A percentile compares a stretch with the other conserved stretches of the same genome.
Conservation (phyloP, 2,888 invertebrate genomes). For the Cerceris ruficornis region DNA sequence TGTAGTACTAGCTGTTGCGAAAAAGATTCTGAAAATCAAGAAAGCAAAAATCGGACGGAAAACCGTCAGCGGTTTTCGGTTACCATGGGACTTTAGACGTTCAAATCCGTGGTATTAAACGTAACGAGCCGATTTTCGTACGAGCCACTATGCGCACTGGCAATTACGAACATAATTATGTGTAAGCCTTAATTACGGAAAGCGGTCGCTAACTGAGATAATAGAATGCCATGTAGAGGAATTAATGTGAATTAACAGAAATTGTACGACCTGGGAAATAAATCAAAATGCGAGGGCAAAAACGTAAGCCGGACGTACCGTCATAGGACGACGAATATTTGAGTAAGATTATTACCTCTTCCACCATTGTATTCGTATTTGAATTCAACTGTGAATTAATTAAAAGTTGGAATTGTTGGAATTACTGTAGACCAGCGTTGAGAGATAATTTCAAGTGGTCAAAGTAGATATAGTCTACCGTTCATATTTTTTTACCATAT, state of each 20-base stretch:
- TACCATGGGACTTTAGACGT: constrained; percentile 2
- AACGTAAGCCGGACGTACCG: background rate
- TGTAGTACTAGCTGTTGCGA: background rate
- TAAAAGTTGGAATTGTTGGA: too few species aligned
- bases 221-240: constrained; percentile 48
- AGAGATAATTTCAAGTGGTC: too few species aligned
- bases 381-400: too few species aligned
- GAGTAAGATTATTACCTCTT: background rate
- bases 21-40: background rate
- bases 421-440: too few species aligned
- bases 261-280: constrained; percentile 26
- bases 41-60: background rate
- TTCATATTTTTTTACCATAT: too few species aligned
- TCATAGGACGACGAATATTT: background rate
- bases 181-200: constrained; percentile 54
- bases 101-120: constrained; percentile 31
- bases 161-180: constrained; percentile 42
- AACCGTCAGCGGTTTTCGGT: background rate
- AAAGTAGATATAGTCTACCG: too few species aligned
- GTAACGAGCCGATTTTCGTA: constrained; percentile 45
- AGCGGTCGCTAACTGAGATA: constrained; percentile 49
- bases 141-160: constrained; percentile 10
- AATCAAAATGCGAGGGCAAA: constrained; percentile 33
- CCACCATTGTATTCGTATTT: too few species aligned
- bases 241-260: constrained; percentile 48